Base-by-base conservation (phyloP, 2,888 invertebrate genomes). In the Scrobipalpa atriplicella region DNA sequence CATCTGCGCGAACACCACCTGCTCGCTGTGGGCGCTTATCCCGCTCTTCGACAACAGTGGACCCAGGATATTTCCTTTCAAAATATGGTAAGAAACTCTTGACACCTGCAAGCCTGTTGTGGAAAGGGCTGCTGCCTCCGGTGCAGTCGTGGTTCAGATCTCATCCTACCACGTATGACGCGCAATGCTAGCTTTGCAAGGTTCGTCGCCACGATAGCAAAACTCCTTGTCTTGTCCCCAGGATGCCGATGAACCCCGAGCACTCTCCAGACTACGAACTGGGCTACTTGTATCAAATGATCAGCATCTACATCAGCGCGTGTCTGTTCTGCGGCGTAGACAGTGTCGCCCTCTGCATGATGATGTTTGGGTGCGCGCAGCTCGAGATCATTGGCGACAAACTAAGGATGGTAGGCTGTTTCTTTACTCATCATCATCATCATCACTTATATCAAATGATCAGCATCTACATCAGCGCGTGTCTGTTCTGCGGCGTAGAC, bases 341-440 rank as follows among this genome's bases (percentile, higher is more conserved):
- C 73, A 86, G 86, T 70, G 80, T 87, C 1, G 82, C 86, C 0
- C 78, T 90, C 0, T 82, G 82, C 0, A 89, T 89, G 89, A 86
- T 87, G 65, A 88, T 85, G 78, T 92, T 85, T 71, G 90, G 87
- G 0, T 87, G 89, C 60, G 89, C 88, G 0, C 86, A 93, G 72
- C 76, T 92, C 0, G 87, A 90, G 65, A 87, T 93, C 36, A 80
- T 92, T 18, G 85, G 83, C 68, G 81, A 90, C 56, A 91, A 92
- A 72, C 73, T 87, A 56, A 67, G 79, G 41, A 79, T 84, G 85
- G 93, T 86, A 69, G 7, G 0, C 13, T 41, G 11, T 16, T 39
- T 62, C 1, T 60, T n/a, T n/a, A n/a, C n/a, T n/a, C n/a, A n/a
- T n/a, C n/a, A n/a, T n/a, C n/a, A n/a, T n/a, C n/a, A n/a, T n/a